phyloP scores from a whole-genome alignment of 2,797 vertebrate genomes.

The Sternarchorhynchus goeldii region DNA sequence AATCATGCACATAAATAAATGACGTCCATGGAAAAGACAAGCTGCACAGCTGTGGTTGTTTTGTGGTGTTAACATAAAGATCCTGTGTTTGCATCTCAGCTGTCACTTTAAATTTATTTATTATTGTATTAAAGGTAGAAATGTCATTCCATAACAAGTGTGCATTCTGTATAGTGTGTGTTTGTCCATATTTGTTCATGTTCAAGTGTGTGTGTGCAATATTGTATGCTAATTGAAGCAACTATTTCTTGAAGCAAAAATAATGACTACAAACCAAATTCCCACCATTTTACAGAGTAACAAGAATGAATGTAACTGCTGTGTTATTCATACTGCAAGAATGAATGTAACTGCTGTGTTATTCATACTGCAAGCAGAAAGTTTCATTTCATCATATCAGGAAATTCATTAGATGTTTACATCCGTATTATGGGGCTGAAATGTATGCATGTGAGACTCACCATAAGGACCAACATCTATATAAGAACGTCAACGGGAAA shows the following conservation, averaged over 20 bases:
- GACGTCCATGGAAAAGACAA: too few species aligned
- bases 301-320: background rate
- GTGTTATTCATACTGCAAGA: background rate
- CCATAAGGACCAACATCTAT: background rate
- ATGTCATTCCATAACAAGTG: too few species aligned
- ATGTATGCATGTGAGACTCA: background rate
- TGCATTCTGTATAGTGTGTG: too few species aligned
- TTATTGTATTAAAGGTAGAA: too few species aligned
- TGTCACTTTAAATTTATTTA: too few species aligned
- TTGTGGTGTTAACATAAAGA: too few species aligned
- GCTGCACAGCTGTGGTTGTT: too few species aligned
- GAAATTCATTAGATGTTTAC: background rate
- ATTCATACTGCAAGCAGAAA: background rate
- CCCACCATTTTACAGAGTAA: background rate
- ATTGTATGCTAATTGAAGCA: background rate
- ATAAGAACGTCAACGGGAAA: too few species aligned
- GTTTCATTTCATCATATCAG: background rate
- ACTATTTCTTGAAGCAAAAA: background rate
- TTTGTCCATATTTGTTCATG: too few species aligned
- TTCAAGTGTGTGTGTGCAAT: too few species aligned
- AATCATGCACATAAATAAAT: too few species aligned
- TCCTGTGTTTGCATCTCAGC: too few species aligned
- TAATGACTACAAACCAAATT: background rate
- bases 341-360: background rate
- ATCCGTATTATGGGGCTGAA: background rate